A percentile compares a stretch with the other conserved stretches of the same genome.
Conservation (phyloP, 2,888 invertebrate genomes). For the Leptinotarsa juncta region DNA sequence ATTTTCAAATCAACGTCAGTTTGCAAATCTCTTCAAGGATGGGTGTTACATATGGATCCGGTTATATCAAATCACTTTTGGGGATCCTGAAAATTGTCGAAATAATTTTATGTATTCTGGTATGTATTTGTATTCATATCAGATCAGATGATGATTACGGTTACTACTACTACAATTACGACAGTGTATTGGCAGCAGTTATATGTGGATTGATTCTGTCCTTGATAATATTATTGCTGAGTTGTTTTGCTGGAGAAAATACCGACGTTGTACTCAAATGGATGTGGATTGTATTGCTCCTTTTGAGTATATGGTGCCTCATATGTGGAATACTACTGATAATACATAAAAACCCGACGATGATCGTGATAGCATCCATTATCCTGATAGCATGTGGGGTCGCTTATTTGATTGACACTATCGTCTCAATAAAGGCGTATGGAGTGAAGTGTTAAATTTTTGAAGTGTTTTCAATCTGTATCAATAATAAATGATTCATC, state of each 20-base stretch:
- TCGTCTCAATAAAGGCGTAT: conserved; percentile 9
- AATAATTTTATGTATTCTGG: conserved; percentile 20
- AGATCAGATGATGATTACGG: not conserved
- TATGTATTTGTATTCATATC: not conserved
- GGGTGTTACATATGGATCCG: conserved; percentile 19
- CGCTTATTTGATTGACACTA: conserved; percentile 8
- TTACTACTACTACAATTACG: not conserved
- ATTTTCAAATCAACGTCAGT: not conserved
- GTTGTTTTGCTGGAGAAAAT: not conserved
- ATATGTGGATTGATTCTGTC: not conserved
- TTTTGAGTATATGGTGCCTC: not conserved
- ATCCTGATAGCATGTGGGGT: not conserved
- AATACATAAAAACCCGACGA: not conserved
- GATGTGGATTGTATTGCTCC: not conserved
- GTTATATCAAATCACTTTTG: conserved; percentile 5
- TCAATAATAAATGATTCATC: too few species aligned
- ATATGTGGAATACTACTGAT: not conserved
- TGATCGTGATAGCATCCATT: conserved; percentile 3
- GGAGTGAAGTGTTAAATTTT: conserved; percentile 13
- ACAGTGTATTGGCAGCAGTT: not conserved
- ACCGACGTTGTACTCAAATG: conserved; percentile 2
- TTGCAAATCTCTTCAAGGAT: not conserved
- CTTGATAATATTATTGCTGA: conserved; percentile 1
- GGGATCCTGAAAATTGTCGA: conserved; percentile 24
- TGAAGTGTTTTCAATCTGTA: too few species aligned